A percentile compares a stretch with the other conserved stretches of the same genome.
phyloP scores from a whole-genome alignment of 2,797 vertebrate genomes.

The Clarias pachynema region DNA sequence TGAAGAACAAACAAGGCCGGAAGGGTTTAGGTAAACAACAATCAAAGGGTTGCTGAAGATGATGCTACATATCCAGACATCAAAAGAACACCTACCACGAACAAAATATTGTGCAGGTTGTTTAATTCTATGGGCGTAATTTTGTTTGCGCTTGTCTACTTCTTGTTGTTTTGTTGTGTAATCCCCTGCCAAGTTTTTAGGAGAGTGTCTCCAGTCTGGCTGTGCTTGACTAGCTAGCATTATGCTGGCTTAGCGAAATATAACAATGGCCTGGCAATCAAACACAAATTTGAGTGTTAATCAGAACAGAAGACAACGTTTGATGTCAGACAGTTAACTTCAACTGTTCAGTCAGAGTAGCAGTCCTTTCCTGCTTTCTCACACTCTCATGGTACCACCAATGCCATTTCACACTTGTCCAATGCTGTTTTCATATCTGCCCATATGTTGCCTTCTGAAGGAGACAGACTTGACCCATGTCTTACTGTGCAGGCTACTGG shows the following conservation, averaged over 20 bases:
- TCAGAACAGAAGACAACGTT: not conserved
- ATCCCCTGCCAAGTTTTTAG: not conserved
- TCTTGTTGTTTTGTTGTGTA: not conserved
- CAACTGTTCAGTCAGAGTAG: not conserved
- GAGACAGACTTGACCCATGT: not conserved
- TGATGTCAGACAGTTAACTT: not conserved
- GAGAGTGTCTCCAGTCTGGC: not conserved
- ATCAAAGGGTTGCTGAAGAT: not conserved
- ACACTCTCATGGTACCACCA: not conserved
- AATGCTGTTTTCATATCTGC: not conserved
- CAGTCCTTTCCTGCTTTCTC: not conserved
- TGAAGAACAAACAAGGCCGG: not conserved
- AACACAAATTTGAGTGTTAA: not conserved
- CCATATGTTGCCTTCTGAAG: not conserved
- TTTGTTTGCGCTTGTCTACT: not conserved
- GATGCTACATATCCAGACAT: not conserved
- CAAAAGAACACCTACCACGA: not conserved
- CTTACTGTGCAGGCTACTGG: not conserved
- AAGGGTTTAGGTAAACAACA: not conserved
- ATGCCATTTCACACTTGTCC: not conserved
- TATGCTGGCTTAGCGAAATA: not conserved
- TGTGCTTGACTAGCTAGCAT: not conserved
- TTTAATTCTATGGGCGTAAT: not conserved
- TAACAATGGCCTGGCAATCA: not conserved
- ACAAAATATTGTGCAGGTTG: not conserved